phyloP scores from a whole-genome alignment of 2,113 vertebrate species.

The Typhlomys cinereus region DNA sequence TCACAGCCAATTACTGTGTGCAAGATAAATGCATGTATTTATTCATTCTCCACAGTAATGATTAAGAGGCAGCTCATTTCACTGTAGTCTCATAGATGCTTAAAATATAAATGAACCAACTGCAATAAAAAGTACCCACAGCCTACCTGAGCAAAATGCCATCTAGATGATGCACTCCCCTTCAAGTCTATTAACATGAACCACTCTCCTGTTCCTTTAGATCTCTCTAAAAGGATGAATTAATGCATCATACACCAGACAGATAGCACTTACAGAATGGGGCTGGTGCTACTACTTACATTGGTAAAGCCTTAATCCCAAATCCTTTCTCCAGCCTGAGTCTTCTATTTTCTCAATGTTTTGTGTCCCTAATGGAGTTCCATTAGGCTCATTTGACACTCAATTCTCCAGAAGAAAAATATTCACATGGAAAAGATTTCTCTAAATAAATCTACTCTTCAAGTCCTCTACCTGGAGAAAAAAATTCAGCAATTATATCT shows the following conservation, averaged over 20 bases:
- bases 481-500: not conserved
- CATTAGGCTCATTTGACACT: not conserved
- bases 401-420: slow-evolving; percentile 3
- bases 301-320: not conserved
- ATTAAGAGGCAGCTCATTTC: slow-evolving; percentile 58
- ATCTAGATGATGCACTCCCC: not conserved
- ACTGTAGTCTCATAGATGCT: slow-evolving; percentile 52
- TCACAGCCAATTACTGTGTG: slow-evolving; percentile 40
- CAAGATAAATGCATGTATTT: slow-evolving; percentile 60
- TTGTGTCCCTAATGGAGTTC: not conserved
- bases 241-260: not conserved
- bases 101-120: slow-evolving; percentile 64
- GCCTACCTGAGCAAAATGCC: not conserved
- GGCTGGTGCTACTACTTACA: too few species aligned
- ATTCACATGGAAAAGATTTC: not conserved
- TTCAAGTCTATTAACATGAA: not conserved
- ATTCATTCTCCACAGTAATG: slow-evolving; percentile 56
- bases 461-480: not conserved
- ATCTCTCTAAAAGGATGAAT: not conserved
- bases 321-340: not conserved
- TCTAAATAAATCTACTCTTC: not conserved
- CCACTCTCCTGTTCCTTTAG: not conserved
- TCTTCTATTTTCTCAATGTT: not conserved
- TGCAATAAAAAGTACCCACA: not conserved
- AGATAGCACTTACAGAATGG: not conserved